Conservation (phyloP, 1,140 invertebrate species). For the Sminthurides bifidus region DNA sequence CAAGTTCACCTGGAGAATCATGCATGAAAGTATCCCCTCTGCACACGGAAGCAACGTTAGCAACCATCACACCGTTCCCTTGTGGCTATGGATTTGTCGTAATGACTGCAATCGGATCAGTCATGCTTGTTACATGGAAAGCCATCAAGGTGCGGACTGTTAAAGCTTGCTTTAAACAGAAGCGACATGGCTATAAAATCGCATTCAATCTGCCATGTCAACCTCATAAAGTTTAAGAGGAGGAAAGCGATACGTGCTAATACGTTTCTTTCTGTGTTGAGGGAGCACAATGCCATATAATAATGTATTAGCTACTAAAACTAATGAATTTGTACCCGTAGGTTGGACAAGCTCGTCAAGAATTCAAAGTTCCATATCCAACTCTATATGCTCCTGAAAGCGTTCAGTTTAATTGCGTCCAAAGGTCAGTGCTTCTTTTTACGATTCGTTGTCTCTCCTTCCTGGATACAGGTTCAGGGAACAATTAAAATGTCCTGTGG, state of each 20-base stretch:
- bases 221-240: too few relatives aligned
- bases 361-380: conserved; percentile 38
- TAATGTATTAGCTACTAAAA: too few relatives aligned
- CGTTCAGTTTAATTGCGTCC: conserved; percentile 40
- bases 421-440: conserved; percentile 34
- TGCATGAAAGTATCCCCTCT: too few relatives aligned
- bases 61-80: conserved; percentile 21
- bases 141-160: conserved; percentile 32
- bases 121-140: conserved; percentile 36
- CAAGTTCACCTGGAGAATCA: too few relatives aligned
- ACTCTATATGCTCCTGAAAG: conserved; percentile 38
- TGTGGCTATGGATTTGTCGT: conserved; percentile 37
- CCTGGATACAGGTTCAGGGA: too few relatives aligned
- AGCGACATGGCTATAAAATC: too few relatives aligned
- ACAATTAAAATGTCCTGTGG: too few relatives aligned
- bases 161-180: too few relatives aligned
- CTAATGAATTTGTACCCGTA: conserved; percentile 9
- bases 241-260: too few relatives aligned
- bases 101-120: conserved; percentile 35
- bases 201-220: too few relatives aligned
- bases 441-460: neutral
- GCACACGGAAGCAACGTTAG: neutral
- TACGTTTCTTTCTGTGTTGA: too few relatives aligned
- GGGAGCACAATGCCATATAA: too few relatives aligned
- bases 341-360: conserved; percentile 35